Conservation (phyloP, 2,113 vertebrate species). For the Chitala chitala region DNA sequence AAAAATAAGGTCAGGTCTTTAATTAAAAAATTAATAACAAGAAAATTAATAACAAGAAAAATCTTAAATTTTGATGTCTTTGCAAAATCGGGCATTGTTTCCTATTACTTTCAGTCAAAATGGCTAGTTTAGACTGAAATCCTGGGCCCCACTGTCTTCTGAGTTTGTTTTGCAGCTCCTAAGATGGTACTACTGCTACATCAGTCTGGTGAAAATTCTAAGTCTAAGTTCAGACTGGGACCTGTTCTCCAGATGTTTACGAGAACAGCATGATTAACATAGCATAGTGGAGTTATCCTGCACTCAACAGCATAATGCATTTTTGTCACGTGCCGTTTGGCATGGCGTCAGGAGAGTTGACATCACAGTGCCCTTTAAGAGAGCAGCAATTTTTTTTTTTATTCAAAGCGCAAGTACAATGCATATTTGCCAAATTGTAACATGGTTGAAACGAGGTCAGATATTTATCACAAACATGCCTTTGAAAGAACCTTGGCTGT, state of each 20-base stretch:
- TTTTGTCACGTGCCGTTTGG: neutral
- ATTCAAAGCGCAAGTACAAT: neutral
- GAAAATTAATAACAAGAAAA: no score
- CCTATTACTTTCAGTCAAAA: no score
- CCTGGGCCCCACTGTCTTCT: no score
- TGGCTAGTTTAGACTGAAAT: no score
- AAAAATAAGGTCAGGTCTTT: neutral
- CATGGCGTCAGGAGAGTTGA: no score
- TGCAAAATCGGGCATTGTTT: no score
- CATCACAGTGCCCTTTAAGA: neutral
- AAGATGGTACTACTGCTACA: no score
- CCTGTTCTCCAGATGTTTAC: neutral
- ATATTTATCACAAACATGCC: conserved; percentile 13
- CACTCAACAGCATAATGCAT: neutral
- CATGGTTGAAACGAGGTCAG: conserved; percentile 4
- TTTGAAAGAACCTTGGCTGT: conserved; percentile 14
- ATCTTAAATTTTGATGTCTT: no score
- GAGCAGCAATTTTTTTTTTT: neutral
- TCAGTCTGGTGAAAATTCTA: no score
- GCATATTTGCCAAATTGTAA: neutral
- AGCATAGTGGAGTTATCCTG: neutral
- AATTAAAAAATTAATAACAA: no score
- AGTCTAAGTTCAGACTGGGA: neutral
- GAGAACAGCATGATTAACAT: neutral
- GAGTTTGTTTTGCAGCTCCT: no score